Conservation (phyloP, 2,888 invertebrate species). For the Petrolisthes cinctipes region DNA sequence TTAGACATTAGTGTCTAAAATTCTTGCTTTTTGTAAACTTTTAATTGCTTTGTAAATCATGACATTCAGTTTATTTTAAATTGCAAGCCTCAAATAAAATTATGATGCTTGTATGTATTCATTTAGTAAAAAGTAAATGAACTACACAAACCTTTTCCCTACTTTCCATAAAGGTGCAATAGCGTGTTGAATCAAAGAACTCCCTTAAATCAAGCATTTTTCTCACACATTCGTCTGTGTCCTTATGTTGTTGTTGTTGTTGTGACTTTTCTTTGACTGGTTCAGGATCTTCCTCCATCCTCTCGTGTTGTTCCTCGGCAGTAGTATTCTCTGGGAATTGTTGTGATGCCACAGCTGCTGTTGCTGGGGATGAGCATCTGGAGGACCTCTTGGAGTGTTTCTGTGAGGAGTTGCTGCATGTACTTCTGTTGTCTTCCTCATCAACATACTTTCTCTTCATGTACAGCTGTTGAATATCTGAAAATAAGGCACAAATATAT, state of each 20-base stretch:
- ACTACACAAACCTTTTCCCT: slow-evolving; percentile 1
- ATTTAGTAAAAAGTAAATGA: neutral
- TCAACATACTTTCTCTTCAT: neutral
- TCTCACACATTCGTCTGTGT: neutral
- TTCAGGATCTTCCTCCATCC: neutral
- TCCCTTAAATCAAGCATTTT: neutral
- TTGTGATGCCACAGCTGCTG: neutral
- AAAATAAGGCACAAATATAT: neutral
- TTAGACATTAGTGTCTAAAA: too few relatives aligned
- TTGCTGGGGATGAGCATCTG: neutral
- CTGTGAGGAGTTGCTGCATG: slow-evolving; percentile 18
- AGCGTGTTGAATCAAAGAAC: neutral
- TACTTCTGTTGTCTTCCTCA: neutral
- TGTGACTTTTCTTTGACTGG: neutral
- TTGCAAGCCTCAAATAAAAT: too few relatives aligned
- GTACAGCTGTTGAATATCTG: slow-evolving; percentile 13
- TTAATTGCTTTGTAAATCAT: too few relatives aligned
- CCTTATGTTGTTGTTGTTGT: neutral
- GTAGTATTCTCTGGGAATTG: neutral
- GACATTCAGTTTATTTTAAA: too few relatives aligned
- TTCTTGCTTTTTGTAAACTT: too few relatives aligned
- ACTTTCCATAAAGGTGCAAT: neutral
- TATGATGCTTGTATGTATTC: too few relatives aligned
- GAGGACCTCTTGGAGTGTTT: neutral
- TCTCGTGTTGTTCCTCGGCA: neutral